Conservation (phyloP, 2,113 vertebrate species). For the Tychaedon coryphoeus region DNA sequence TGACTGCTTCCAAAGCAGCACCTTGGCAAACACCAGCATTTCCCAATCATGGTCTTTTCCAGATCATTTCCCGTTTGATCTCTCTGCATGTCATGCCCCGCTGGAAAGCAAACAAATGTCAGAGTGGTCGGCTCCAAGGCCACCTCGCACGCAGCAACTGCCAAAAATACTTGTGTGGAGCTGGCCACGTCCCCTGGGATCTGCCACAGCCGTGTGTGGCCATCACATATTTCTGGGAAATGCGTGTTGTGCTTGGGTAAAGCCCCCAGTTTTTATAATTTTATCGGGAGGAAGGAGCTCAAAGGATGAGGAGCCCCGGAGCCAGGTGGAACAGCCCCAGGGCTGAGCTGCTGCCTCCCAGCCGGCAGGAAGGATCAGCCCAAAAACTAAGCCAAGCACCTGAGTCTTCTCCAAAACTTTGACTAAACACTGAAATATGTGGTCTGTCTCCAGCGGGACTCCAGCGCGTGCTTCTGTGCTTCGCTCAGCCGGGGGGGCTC, state of each 20-base stretch:
- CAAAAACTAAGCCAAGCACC: neutral
- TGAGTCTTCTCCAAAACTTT: neutral
- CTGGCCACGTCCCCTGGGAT: fast-evolving
- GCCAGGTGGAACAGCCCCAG: neutral
- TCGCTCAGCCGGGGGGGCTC: neutral
- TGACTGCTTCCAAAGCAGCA: neutral
- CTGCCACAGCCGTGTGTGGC: fast-evolving
- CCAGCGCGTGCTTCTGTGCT: neutral
- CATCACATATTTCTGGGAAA: neutral
- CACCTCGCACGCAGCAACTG: fast-evolving
- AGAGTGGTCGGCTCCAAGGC: neutral
- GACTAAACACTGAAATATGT: neutral
- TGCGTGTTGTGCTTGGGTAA: fast-evolving
- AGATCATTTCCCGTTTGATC: neutral
- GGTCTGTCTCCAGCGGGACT: neutral
- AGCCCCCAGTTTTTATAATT: neutral
- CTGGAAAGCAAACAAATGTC: conserved; percentile 15
- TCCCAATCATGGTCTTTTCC: conserved; percentile 6
- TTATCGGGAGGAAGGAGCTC: neutral
- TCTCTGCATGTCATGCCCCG: neutral
- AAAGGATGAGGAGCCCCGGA: neutral
- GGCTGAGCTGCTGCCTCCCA: neutral
- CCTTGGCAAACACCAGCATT: neutral
- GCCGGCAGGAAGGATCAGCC: neutral
- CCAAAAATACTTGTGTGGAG: neutral